These are phyloP conservation scores for Nebria ingens DNA, from an alignment of 1,140 invertebrate genomes.

Conservation along the genomic window DNA sequence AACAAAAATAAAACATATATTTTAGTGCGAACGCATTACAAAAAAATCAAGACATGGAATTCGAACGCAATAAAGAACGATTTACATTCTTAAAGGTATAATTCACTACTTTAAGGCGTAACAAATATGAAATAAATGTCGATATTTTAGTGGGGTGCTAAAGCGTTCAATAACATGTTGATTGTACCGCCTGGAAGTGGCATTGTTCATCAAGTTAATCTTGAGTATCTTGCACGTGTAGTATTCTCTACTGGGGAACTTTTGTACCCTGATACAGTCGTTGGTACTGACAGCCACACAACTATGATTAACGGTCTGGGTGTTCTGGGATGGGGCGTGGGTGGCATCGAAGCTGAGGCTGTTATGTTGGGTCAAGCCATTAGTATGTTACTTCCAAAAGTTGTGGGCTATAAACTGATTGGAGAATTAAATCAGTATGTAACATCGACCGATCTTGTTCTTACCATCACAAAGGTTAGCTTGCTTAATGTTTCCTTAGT, in stretches of 20 bases:
- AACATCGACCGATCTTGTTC: conserved; percentile 95
- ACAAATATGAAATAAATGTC: conserved; percentile 11
- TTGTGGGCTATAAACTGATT: conserved; percentile 86
- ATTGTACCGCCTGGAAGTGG: conserved; percentile 97
- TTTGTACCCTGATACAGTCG: conserved; percentile 90
- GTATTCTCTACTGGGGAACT: conserved; percentile 62
- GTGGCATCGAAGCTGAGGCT: conserved; percentile 79
- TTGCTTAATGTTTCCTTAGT: no score
- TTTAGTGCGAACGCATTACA: conserved; percentile 74
- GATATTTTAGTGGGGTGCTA: conserved; percentile 78
- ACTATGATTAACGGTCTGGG: conserved; percentile 96
- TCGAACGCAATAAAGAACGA: conserved; percentile 91
- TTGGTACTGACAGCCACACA: conserved; percentile 98
- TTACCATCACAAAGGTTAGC: conserved; percentile 93
- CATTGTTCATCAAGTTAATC: conserved; percentile 97
- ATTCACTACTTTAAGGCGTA: neutral
- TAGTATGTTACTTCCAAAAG: conserved; percentile 91
- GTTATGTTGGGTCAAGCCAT: conserved; percentile 94
- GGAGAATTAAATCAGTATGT: conserved; percentile 71
- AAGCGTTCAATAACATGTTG: conserved; percentile 90
- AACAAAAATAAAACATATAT: conserved; percentile 23
- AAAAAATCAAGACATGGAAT: conserved; percentile 93
- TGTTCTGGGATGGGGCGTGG: conserved; percentile 68
- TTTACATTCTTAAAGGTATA: conserved; percentile 88
- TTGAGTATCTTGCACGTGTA: conserved; percentile 92